Evolutionary conservation across 2,888 invertebrate species (phyloP).

Genomic region (Lasioglossum oenotherae): DNA sequence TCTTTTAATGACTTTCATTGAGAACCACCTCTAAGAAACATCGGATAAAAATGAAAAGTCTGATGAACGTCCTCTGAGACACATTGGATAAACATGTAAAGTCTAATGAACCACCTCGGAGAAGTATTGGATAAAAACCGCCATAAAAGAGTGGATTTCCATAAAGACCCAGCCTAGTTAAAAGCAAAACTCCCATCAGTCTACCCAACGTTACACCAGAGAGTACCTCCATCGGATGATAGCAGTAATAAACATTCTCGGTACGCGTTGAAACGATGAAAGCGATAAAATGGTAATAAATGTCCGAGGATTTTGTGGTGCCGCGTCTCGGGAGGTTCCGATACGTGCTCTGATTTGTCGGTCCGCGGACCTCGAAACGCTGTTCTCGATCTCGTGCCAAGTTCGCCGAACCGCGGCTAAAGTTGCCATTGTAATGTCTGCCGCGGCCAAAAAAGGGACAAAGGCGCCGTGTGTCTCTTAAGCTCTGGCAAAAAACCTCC

Average conservation of each 20-base stretch:
- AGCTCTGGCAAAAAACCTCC: background rate
- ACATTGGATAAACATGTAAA: background rate
- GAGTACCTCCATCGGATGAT: background rate
- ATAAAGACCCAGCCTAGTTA: background rate
- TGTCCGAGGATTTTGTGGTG: background rate
- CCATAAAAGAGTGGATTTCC: background rate
- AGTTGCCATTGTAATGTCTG: background rate
- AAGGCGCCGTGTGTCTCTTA: background rate
- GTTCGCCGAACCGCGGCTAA: background rate
- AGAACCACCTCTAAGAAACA: background rate
- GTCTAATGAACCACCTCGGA: background rate
- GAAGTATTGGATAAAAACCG: background rate
- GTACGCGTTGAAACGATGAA: background rate
- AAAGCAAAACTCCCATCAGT: background rate
- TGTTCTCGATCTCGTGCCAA: background rate
- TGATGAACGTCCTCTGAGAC: background rate
- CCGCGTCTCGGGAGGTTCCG: background rate
- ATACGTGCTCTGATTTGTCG: slow-evolving; percentile 4
- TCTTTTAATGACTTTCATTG: no score
- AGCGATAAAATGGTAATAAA: background rate
- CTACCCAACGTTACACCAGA: background rate
- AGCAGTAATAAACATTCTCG: background rate
- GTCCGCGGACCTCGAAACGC: background rate
- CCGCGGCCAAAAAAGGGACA: background rate
- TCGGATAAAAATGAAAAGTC: background rate